Base-by-base conservation (phyloP, 2,888 invertebrate genomes). In the Agrotis ipsilon region DNA sequence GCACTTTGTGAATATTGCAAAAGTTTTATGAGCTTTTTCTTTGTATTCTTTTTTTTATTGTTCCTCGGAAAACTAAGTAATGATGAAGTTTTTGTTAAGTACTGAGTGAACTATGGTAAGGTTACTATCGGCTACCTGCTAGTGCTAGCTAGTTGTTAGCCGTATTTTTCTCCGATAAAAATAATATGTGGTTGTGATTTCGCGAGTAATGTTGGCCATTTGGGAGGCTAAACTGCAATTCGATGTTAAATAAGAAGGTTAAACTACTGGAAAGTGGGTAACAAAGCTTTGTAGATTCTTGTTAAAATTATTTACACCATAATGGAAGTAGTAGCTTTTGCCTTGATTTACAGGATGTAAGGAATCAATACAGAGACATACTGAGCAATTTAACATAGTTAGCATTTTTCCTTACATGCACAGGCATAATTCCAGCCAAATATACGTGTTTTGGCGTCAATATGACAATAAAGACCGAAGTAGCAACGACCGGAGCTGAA, bases 11-110 rank as follows among this genome's bases (percentile, higher is more conserved):
- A 69, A 43, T 48, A 57, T 24, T 52, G 39, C 6, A 49, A 13
- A 7, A 62, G 11, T 59, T 59, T 70, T 62, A 48, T 9, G 18
- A 51, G 39, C 21, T 16, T 48, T 59, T 68, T 55, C 11, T 71
- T 46, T 68, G 2, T 19, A 14, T n/a, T 13, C 5, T 4, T 1
- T 19, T 52, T 46, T 58, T 68, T 24, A 27, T 77, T 21, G 13
- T 59, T 76, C 24, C 21, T 55, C 13, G 51, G 43, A 52, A 57
- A 74, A 62, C 48, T 58, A 48, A 58, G 43, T 16, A 76, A 69
- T 39, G n/a, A 49, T 49, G 16, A 32, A 27, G 21, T 52, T n/a
- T 65, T 52, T 18, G 21, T 48, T 48, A 21, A n/a, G 54, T 14
- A 21, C 21, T 19, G 16, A 46, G 14, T 14, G n/a, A 14, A 0